phyloP scores from a whole-genome alignment of 2,113 vertebrate species.

The Heliornis fulica region DNA sequence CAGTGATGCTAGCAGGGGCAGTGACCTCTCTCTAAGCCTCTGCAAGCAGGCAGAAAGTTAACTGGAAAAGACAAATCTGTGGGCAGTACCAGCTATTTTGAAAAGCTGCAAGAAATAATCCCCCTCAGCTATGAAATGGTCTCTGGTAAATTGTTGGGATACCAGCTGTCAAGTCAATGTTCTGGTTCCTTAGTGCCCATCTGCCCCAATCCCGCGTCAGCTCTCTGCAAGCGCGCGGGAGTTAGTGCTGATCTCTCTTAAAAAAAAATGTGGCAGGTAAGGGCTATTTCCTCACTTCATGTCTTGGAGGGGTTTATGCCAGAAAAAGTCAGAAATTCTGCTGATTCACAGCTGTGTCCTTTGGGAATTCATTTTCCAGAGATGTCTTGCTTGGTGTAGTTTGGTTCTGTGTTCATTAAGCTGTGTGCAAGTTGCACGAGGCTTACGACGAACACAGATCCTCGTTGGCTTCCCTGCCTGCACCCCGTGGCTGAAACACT shows the following conservation, averaged over 20 bases:
- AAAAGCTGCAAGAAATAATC: not conserved
- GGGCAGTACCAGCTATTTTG: not conserved
- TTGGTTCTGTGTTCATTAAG: not conserved
- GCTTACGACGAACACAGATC: fast-evolving
- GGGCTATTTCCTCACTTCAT: not conserved
- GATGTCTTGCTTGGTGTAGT: not conserved
- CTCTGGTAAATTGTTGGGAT: not conserved
- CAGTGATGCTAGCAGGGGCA: not conserved
- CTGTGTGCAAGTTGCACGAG: not conserved
- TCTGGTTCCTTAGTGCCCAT: fast-evolving
- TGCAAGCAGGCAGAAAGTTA: not conserved
- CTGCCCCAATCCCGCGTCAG: not conserved
- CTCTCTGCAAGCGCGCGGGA: fast-evolving
- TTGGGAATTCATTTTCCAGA: not conserved
- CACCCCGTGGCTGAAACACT: not conserved
- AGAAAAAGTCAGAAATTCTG: not conserved
- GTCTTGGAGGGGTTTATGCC: not conserved
- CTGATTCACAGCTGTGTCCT: not conserved
- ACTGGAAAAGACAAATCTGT: not conserved
- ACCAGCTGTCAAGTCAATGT: not conserved
- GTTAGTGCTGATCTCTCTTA: not conserved
- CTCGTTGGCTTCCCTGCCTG: not conserved
- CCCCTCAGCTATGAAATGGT: not conserved
- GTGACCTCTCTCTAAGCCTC: not conserved
- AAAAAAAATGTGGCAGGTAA: fast-evolving